Conservation (phyloP, 2,797 vertebrate species). For the Leucoraja ocellata region DNA sequence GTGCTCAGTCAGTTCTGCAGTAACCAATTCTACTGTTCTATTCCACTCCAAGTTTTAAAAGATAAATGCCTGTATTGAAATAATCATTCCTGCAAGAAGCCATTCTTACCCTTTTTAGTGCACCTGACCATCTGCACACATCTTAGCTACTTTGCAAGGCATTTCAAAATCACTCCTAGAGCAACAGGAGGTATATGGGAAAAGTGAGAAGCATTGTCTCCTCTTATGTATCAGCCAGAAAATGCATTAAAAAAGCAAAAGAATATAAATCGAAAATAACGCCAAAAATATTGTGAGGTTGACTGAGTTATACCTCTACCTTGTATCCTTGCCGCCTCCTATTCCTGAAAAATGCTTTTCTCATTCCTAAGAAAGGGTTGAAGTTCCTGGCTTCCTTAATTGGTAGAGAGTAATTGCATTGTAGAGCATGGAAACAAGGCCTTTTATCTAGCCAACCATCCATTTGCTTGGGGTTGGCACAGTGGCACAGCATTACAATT, state of each 20-base stretch:
- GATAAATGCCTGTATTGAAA: neutral
- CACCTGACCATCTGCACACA: neutral
- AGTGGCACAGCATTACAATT: too few species aligned
- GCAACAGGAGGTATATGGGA: neutral
- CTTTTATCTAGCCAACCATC: too few species aligned
- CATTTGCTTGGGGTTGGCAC: too few species aligned
- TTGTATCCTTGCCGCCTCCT: neutral
- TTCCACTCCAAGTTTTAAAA: neutral
- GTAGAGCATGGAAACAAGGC: too few species aligned
- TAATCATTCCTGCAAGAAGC: neutral
- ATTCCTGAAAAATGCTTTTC: neutral
- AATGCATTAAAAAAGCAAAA: neutral
- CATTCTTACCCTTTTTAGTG: neutral
- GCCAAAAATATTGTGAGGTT: neutral
- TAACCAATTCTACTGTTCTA: neutral
- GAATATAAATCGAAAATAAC: neutral
- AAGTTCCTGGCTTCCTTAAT: neutral
- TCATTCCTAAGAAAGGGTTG: neutral
- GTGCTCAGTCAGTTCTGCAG: neutral
- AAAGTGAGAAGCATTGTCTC: neutral
- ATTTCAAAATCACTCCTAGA: neutral
- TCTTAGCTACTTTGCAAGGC: neutral
- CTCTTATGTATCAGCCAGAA: neutral
- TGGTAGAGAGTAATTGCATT: too few species aligned
- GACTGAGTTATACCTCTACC: neutral